Evolutionary conservation across 2,113 vertebrate species (phyloP).

Genomic region (Gopherus flavomarginatus): DNA sequence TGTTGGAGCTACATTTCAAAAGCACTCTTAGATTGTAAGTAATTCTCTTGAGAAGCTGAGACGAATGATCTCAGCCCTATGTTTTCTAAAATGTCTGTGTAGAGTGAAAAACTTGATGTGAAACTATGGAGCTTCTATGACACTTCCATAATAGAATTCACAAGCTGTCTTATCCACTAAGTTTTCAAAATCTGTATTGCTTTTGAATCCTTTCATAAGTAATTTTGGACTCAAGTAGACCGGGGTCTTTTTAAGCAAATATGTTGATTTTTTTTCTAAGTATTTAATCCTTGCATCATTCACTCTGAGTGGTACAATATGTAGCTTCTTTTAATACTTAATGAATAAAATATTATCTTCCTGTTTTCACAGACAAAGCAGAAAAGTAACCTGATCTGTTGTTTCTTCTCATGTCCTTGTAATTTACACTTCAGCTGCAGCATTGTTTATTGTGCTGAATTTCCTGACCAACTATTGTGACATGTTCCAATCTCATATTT

Average conservation of each 20-base stretch:
- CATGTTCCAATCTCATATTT: not conserved
- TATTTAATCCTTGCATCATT: not conserved
- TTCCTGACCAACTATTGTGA: not conserved
- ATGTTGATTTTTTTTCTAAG: accelerated
- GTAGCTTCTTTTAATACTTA: not conserved
- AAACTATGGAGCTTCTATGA: not conserved
- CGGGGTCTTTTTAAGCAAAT: not conserved
- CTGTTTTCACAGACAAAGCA: not conserved
- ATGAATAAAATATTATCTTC: not conserved
- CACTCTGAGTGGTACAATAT: not conserved
- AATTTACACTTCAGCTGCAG: not conserved
- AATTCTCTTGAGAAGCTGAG: not conserved
- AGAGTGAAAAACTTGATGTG: not conserved
- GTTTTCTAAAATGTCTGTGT: not conserved
- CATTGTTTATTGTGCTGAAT: not conserved
- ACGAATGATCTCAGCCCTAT: not conserved
- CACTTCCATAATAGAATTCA: not conserved
- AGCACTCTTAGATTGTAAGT: not conserved
- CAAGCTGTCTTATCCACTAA: not conserved
- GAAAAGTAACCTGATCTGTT: not conserved
- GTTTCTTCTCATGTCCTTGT: not conserved
- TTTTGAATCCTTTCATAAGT: not conserved
- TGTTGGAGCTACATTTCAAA: not conserved
- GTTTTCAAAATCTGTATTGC: not conserved
- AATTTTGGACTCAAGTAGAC: not conserved